Evolutionary conservation across 2,113 vertebrate genomes (phyloP).

Genomic region (Stictonetta naevosa): DNA sequence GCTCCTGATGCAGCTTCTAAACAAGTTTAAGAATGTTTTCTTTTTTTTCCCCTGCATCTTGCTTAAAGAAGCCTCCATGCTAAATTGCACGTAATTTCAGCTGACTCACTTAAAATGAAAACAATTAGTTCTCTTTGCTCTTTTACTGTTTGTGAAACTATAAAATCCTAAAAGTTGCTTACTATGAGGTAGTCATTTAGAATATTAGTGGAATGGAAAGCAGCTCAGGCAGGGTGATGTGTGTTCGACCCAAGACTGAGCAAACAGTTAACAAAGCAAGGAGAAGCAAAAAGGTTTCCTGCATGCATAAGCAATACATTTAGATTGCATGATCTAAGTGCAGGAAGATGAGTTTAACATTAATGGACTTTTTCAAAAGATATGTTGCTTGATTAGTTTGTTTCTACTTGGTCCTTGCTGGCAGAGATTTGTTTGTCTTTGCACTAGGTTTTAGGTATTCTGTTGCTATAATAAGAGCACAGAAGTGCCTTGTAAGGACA

Average conservation of each 20-base stretch:
- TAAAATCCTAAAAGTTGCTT: neutral
- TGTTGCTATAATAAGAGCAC: conserved; percentile 50
- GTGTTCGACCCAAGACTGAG: neutral
- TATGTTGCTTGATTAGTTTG: neutral
- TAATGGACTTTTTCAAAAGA: neutral
- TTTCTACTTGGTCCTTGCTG: conserved; percentile 44
- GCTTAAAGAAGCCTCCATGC: neutral
- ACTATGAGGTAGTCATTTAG: neutral
- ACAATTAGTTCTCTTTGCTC: neutral
- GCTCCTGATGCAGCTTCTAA: neutral
- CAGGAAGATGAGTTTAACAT: neutral
- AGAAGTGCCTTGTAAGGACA: conserved; percentile 66
- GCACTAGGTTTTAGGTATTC: conserved; percentile 63
- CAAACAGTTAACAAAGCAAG: neutral
- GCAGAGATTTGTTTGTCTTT: conserved; percentile 64
- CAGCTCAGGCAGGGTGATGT: neutral
- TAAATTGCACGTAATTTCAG: neutral
- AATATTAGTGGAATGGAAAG: neutral
- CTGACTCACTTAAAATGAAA: neutral
- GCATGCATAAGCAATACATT: neutral
- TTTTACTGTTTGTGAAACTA: neutral
- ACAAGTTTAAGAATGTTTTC: neutral
- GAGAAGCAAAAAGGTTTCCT: neutral
- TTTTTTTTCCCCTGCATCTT: neutral
- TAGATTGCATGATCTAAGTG: neutral